Evolutionary conservation across 1,140 invertebrate genomes (phyloP).

Genomic region (Atopsyche davidsoni): DNA sequence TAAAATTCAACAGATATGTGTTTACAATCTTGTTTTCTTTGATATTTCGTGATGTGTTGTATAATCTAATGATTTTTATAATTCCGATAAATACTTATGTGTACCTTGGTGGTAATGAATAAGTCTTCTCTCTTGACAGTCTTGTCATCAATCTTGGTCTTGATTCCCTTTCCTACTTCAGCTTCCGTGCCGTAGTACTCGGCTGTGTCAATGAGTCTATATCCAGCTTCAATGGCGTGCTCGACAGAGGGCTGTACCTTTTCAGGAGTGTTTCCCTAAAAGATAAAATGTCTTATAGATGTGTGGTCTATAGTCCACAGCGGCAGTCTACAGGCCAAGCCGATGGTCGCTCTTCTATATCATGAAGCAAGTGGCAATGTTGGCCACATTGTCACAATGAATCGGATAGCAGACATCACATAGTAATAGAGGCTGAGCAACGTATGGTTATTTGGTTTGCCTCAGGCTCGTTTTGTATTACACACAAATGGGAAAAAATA

Average conservation of each 20-base stretch:
- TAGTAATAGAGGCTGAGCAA: not conserved
- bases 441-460: not conserved
- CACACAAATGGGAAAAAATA: not conserved
- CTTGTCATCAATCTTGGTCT: conserved; percentile 67
- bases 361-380: too few species aligned
- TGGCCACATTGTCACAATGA: too few species aligned
- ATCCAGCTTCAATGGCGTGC: conserved; percentile 72
- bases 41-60: too few species aligned
- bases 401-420: not conserved
- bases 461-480: too few species aligned
- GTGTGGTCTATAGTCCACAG: too few species aligned
- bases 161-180: conserved; percentile 73
- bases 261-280: conserved; percentile 5
- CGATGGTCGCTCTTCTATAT: not conserved
- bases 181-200: conserved; percentile 77
- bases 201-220: conserved; percentile 87
- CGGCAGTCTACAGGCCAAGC: too few species aligned
- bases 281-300: not conserved
- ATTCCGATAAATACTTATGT: too few species aligned
- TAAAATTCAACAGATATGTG: too few species aligned
- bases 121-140: conserved; percentile 78
- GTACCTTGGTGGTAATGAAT: conserved; percentile 75
- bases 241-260: conserved; percentile 30
- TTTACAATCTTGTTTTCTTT: too few species aligned
- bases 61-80: too few species aligned